Conservation (phyloP, 2,113 vertebrate genomes). For the Castor canadensis region DNA sequence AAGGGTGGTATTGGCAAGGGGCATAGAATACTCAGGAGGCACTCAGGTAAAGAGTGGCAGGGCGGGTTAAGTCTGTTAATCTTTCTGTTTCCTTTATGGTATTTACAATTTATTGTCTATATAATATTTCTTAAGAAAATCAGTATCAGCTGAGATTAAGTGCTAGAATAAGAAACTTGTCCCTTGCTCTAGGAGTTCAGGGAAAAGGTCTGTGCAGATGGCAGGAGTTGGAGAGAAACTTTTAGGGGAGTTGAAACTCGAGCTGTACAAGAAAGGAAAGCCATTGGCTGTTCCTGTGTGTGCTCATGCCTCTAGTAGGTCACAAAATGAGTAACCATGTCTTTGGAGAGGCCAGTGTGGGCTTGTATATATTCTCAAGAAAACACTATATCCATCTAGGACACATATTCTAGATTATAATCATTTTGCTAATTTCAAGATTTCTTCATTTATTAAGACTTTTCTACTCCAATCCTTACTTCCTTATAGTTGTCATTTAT, state of each 20-base stretch:
- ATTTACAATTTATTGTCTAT: not conserved
- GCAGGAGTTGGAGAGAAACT: not conserved
- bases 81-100: not conserved
- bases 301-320: not conserved
- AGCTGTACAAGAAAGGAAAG: not conserved
- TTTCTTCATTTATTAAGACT: not conserved
- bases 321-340: not conserved
- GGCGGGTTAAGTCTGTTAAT: not conserved
- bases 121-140: not conserved
- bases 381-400: not conserved
- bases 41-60: not conserved
- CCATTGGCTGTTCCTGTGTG: accelerated
- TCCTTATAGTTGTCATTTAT: not conserved
- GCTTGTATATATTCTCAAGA: not conserved
- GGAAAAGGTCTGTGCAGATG: not conserved
- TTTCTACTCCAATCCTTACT: not conserved
- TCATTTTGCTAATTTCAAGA: not conserved
- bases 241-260: not conserved
- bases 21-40: not conserved
- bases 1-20: not conserved
- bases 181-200: not conserved
- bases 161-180: not conserved
- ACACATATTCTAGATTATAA: not conserved
- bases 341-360: not conserved
- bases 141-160: not conserved